Conservation (phyloP, 37 sponge, comb jelly and placozoan genomes). For the Dysidea cf. avara region DNA sequence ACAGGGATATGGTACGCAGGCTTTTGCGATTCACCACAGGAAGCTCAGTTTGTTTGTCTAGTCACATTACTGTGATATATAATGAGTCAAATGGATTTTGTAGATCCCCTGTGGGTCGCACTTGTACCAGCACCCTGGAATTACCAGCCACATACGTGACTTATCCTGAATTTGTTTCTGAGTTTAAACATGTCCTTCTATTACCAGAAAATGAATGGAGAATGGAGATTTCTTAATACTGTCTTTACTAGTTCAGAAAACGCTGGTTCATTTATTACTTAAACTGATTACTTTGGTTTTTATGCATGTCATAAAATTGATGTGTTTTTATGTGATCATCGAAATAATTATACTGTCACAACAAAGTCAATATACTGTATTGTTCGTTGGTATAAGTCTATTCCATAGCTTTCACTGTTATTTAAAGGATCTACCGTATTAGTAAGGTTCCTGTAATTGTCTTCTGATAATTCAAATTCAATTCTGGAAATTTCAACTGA, state of each 20-base stretch:
- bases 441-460: not conserved
- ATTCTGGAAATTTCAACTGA: not conserved
- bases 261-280: too few species aligned
- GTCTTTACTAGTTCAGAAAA: too few species aligned
- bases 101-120: slow-evolving; percentile 13
- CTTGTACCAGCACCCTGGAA: slow-evolving; percentile 9
- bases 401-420: slow-evolving; percentile 10
- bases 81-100: slow-evolving; percentile 8
- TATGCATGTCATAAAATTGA: not conserved
- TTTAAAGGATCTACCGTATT: slow-evolving; percentile 1
- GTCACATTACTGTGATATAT: not conserved
- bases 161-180: slow-evolving; percentile 13
- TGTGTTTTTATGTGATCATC: not conserved
- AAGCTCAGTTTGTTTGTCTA: not conserved
- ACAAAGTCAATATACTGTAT: not conserved
- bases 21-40: slow-evolving; percentile 33
- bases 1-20: slow-evolving; percentile 6
- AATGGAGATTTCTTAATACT: not conserved
- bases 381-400: slow-evolving; percentile 10
- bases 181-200: slow-evolving; percentile 12
- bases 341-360: not conserved
- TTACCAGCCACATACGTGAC: slow-evolving; percentile 13
- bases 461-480: not conserved
- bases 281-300: too few species aligned
- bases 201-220: not conserved